A percentile compares a stretch with the other conserved stretches of the same genome.
Conservation (phyloP, 1,140 invertebrate genomes). For the Eumaeus atala region DNA sequence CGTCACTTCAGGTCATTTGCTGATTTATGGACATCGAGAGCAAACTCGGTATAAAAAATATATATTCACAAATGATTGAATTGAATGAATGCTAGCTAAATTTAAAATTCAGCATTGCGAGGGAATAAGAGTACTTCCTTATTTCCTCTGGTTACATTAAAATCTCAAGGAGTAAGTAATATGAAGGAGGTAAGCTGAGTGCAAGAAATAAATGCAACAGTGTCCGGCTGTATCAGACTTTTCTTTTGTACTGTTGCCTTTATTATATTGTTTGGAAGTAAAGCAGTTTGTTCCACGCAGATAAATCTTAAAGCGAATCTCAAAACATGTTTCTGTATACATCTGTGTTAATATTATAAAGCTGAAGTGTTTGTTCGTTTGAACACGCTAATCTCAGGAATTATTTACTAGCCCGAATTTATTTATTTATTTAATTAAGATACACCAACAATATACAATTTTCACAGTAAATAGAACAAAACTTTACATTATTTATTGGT, state of each 20-base stretch:
- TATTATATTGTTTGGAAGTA: conserved; percentile 10
- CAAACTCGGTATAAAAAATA: not conserved
- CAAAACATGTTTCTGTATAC: not conserved
- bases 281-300: conserved; percentile 2
- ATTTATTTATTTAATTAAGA: no score
- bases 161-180: conserved; percentile 38
- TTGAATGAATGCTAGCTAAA: conserved; percentile 8
- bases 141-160: conserved; percentile 39
- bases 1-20: not conserved
- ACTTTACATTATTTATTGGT: no score
- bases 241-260: conserved; percentile 4
- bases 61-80: not conserved
- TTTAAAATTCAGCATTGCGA: conserved; percentile 22
- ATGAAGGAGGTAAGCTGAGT: conserved; percentile 30
- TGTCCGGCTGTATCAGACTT: conserved; percentile 16
- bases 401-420: no score
- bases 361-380: no score
- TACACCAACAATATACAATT: no score
- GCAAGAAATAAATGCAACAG: conserved; percentile 22
- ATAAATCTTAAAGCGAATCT: conserved; percentile 6
- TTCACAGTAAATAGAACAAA: no score
- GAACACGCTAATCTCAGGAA: no score
- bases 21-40: no score
- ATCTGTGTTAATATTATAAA: no score
- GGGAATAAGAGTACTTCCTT: conserved; percentile 26